Evolutionary conservation across 2,888 invertebrate genomes (phyloP).

Genomic region (Drosophila neotestacea): DNA sequence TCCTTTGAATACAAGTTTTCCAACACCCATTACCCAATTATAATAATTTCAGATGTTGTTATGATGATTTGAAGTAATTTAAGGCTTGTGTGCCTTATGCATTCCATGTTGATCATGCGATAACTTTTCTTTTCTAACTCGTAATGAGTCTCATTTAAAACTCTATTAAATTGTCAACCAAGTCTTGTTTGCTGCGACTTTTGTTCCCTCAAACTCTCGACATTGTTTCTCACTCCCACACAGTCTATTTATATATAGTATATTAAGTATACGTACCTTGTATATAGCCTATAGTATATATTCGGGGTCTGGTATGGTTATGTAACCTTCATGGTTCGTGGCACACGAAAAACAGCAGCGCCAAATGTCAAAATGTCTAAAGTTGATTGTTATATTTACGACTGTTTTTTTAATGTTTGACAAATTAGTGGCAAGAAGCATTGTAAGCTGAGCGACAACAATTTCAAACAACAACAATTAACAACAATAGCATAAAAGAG

Average conservation of each 20-base stretch:
- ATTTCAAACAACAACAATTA: constrained; percentile 36
- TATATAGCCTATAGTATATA: constrained; percentile 19
- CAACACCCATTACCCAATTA: constrained; percentile 12
- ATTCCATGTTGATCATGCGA: constrained; percentile 9
- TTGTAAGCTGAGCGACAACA: constrained; percentile 50
- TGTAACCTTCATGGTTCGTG: constrained; percentile 70
- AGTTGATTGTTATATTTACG: constrained; percentile 80
- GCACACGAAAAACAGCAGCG: constrained; percentile 55
- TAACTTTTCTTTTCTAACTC: constrained; percentile 1
- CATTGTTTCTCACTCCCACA: constrained; percentile 42
- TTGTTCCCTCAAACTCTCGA: constrained; percentile 27
- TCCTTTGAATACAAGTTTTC: background rate
- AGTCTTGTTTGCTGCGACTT: constrained; percentile 5
- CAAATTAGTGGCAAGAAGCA: constrained; percentile 71
- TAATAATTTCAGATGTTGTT: constrained; percentile 1
- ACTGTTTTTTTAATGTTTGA: constrained; percentile 73
- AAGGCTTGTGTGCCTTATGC: constrained; percentile 11
- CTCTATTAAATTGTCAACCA: constrained; percentile 29
- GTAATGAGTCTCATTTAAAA: constrained; percentile 14
- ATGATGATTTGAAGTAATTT: background rate
- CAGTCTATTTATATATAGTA: constrained; percentile 1
- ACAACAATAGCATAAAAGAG: constrained; percentile 43
- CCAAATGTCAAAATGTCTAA: constrained; percentile 73
- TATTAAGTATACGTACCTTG: constrained; percentile 12
- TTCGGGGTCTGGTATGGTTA: constrained; percentile 3